phyloP scores from a whole-genome alignment of 1,140 invertebrate species.

The Ladona fulva region DNA sequence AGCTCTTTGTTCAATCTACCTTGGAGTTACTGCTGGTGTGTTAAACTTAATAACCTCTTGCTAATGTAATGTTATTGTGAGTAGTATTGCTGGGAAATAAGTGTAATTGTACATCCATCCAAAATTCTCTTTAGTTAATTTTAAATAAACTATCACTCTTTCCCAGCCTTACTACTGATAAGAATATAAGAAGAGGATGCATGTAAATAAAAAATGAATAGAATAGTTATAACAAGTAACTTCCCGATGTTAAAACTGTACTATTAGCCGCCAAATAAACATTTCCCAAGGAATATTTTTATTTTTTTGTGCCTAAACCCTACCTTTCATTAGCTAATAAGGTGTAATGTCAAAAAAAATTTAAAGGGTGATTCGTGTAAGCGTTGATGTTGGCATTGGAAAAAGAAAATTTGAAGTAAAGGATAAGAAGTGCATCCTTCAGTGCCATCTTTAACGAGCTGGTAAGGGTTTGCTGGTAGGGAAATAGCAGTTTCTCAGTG shows the following conservation, averaged over 20 bases:
- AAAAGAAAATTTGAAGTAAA: too few species aligned
- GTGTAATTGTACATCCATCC: neutral
- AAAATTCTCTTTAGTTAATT: neutral
- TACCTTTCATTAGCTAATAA: too few species aligned
- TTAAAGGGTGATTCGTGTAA: too few species aligned
- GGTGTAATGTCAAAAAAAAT: too few species aligned
- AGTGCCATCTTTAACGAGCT: too few species aligned
- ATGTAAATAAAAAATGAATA: neutral
- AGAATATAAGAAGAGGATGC: neutral
- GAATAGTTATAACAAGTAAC: neutral
- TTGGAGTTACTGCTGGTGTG: constrained; percentile 3
- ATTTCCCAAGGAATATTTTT: neutral
- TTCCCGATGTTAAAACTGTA: neutral
- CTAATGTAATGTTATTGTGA: neutral
- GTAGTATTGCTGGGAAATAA: neutral
- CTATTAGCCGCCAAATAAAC: neutral
- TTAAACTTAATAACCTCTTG: constrained; percentile 10
- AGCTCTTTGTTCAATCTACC: neutral
- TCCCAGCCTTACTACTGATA: neutral
- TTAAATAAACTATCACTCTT: neutral
- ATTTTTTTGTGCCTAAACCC: neutral
- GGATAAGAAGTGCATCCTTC: too few species aligned
- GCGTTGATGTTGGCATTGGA: too few species aligned
- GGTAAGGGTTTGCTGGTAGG: too few species aligned
- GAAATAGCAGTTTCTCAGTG: too few species aligned